phyloP scores from a whole-genome alignment of 92 coral and sea anemone genomes.

The Actinostola sp. region DNA sequence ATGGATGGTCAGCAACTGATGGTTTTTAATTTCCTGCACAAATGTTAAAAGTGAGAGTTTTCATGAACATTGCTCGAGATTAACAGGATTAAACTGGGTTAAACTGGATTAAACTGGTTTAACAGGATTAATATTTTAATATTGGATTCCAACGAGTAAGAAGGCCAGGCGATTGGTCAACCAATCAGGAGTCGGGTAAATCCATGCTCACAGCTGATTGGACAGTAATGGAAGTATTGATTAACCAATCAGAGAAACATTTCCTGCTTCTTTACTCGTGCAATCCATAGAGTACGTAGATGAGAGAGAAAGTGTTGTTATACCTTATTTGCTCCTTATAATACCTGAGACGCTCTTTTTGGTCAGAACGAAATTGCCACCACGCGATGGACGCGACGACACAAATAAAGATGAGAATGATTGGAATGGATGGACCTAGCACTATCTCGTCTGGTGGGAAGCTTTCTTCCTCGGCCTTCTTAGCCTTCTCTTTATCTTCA shows the following conservation, averaged over 20 bases:
- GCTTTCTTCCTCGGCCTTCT: conserved; percentile 39
- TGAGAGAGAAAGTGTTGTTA: no score
- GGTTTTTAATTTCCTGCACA: no score
- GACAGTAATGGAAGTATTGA: neutral
- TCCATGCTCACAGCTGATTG: neutral
- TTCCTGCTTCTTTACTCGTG: conserved; percentile 16
- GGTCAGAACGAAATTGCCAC: conserved; percentile 74
- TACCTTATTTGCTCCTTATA: conserved; percentile 47
- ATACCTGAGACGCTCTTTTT: conserved; percentile 77
- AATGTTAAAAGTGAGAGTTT: no score
- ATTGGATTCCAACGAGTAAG: conserved; percentile 12
- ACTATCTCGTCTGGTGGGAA: conserved; percentile 68
- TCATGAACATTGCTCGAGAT: no score
- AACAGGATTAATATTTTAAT: neutral
- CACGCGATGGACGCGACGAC: conserved; percentile 84
- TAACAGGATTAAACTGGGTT: no score
- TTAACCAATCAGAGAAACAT: neutral
- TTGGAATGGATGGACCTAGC: conserved; percentile 80
- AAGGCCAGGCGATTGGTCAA: neutral
- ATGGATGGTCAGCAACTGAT: no score
- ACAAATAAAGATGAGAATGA: conserved; percentile 73
- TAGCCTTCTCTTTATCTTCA: conserved; percentile 21
- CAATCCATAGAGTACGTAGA: neutral
- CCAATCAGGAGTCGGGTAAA: neutral
- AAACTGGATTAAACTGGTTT: conserved; percentile 1